phyloP scores from a whole-genome alignment of 2,797 vertebrate species.

The Ciconia nigra region DNA sequence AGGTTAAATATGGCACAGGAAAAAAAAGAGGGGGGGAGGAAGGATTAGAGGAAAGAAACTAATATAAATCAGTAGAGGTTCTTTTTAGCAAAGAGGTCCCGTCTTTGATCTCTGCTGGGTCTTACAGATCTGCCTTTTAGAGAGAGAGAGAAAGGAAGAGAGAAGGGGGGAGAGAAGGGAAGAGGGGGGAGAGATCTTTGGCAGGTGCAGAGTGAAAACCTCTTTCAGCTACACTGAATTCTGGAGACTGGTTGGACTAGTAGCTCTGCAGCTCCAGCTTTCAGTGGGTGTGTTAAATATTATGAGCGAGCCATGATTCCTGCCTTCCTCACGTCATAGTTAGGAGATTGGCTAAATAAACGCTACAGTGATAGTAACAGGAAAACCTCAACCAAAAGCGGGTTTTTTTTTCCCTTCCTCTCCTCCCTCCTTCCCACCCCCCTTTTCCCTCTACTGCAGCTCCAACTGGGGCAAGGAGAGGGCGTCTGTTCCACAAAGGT shows the following conservation, averaged over 20 bases:
- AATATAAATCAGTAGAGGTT: conserved; percentile 34
- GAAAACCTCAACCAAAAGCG: conserved; percentile 75
- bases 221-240: conserved; percentile 56
- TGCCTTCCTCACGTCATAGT: conserved; percentile 89
- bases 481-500: conserved; percentile 77
- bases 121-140: conserved; percentile 36
- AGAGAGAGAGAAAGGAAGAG: not conserved
- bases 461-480: conserved; percentile 81
- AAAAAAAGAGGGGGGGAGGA: not conserved
- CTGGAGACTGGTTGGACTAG: conserved; percentile 62
- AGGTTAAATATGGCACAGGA: conserved; percentile 63
- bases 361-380: conserved; percentile 79
- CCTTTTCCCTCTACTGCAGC: conserved; percentile 76
- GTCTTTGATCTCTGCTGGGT: conserved; percentile 50
- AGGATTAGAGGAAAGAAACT: conserved; percentile 15
- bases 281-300: conserved; percentile 90
- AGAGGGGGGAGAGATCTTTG: conserved; percentile 41
- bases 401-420: not conserved
- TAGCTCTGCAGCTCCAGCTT: conserved; percentile 68
- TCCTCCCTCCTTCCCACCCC: conserved; percentile 32
- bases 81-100: not conserved
- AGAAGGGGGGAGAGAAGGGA: not conserved
- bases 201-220: conserved; percentile 78
- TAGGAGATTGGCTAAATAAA: conserved; percentile 88
- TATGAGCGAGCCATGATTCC: conserved; percentile 84